Base-by-base conservation (phyloP, 2,888 invertebrate genomes). In the Ellobium chinense region DNA sequence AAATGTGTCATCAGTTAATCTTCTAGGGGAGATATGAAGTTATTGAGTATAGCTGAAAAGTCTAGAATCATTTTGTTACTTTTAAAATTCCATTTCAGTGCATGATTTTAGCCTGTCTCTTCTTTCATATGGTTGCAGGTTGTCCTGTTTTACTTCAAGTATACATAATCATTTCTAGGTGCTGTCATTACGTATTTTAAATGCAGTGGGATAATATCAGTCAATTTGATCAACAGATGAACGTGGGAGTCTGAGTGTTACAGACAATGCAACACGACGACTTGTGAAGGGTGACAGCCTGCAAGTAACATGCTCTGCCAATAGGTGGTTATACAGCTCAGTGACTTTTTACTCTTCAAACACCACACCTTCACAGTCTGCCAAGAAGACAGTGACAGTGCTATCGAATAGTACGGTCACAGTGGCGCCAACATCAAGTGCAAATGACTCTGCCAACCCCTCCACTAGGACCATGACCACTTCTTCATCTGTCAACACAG, bases 321-420 rank as follows among this genome's bases (percentile, higher is more conserved):
- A 78, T 37, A 69, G n/a, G 34, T 83, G 82, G 82, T 34, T 78
- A 12, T 83, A 78, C 75, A 73, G 73, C 27, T 77, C 80, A 14
- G 68, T 80, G 9, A 63, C 7, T 4, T 46, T 46, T 21, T 60
- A 60, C 60, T 3, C 24, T n/a, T 14, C 18, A 14, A 36, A n/a
- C n/a, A n/a, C n/a, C n/a, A n/a, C n/a, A n/a, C n/a, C n/a, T n/a
- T n/a, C n/a, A n/a, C n/a, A n/a, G n/a, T n/a, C n/a, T n/a, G n/a
- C n/a, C n/a, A n/a, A n/a, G n/a, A n/a, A n/a, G n/a, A n/a, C n/a
- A n/a, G n/a, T n/a, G n/a, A n/a, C n/a, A n/a, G n/a, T n/a, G n/a
- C n/a, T n/a, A n/a, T n/a, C n/a, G n/a, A 24, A 2, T 24, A 65
- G n/a, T 37, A 14, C 31, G 9, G 5, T 3, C 1, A 14, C 21